These are phyloP conservation scores for Proisotoma minuta DNA, from an alignment of 2,888 invertebrate species.

Conservation along the genomic window DNA sequence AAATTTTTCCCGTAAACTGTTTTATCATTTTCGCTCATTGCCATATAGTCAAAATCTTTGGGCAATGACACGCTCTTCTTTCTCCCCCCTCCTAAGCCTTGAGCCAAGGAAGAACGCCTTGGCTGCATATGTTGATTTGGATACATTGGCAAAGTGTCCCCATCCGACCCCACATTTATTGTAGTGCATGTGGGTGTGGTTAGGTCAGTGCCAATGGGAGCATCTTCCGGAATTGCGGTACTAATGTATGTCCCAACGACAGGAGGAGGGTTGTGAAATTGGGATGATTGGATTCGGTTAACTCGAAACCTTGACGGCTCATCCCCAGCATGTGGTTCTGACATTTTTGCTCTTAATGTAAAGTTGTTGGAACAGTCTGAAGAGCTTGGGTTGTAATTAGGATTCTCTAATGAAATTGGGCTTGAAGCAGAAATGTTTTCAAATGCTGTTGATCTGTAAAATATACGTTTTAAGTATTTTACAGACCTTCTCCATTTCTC, in stretches of 20 bases:
- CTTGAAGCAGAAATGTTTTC: no score
- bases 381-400: no score
- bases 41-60: slow-evolving; percentile 44
- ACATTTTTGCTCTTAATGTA: slow-evolving; percentile 25
- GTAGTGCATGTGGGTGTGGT: no score
- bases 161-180: background rate
- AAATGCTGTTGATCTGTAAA: no score
- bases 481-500: no score
- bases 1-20: slow-evolving; percentile 47
- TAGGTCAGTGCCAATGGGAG: slow-evolving; percentile 50
- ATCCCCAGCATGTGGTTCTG: slow-evolving; percentile 27
- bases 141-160: background rate
- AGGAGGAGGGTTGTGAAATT: slow-evolving; percentile 25
- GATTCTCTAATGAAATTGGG: no score
- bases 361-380: no score
- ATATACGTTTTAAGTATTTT: no score
- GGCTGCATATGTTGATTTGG: slow-evolving; percentile 12
- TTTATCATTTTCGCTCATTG: slow-evolving; percentile 23
- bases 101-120: slow-evolving; percentile 37
- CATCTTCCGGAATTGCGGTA: slow-evolving; percentile 45
- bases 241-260: slow-evolving; percentile 21
- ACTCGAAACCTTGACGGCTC: slow-evolving; percentile 43
- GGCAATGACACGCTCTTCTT: slow-evolving; percentile 46
- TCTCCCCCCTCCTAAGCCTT: slow-evolving; percentile 46
- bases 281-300: slow-evolving; percentile 41